These are phyloP conservation scores for Coenonympha arcania DNA, from an alignment of 2,888 invertebrate genomes.

Conservation along the genomic window DNA sequence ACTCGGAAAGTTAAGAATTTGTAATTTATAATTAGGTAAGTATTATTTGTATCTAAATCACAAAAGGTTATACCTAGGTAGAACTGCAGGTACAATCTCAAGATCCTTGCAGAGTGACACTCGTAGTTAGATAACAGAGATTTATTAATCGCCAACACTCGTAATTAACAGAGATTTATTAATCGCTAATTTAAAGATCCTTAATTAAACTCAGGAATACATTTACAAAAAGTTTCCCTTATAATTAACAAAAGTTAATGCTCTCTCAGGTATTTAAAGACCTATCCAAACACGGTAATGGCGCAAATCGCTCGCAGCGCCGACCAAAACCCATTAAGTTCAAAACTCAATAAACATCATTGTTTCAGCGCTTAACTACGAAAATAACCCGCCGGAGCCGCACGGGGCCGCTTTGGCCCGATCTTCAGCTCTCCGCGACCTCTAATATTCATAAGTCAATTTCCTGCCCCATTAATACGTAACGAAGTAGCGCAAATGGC, in stretches of 20 bases:
- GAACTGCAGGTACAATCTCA: no score
- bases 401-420: conserved; percentile 66
- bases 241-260: conserved; percentile 27
- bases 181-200: no score
- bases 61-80: no score
- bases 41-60: no score
- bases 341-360: conserved; percentile 70
- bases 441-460: conserved; percentile 76
- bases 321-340: conserved; percentile 63
- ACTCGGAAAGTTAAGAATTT: no score
- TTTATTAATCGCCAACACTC: no score
- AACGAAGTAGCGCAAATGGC: conserved; percentile 75
- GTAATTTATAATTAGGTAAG: no score
- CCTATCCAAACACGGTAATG: conserved; percentile 60
- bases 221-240: conserved; percentile 11
- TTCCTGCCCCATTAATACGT: conserved; percentile 75
- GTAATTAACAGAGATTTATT: no score
- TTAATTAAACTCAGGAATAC: neutral
- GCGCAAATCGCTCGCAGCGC: conserved; percentile 54
- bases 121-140: no score
- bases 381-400: conserved; percentile 58
- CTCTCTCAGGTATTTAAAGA: conserved; percentile 29
- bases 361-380: conserved; percentile 69
- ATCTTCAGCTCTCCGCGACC: conserved; percentile 63
- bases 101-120: no score